Base-by-base conservation (phyloP, 2,113 vertebrate genomes). In the Istiophorus platypterus region DNA sequence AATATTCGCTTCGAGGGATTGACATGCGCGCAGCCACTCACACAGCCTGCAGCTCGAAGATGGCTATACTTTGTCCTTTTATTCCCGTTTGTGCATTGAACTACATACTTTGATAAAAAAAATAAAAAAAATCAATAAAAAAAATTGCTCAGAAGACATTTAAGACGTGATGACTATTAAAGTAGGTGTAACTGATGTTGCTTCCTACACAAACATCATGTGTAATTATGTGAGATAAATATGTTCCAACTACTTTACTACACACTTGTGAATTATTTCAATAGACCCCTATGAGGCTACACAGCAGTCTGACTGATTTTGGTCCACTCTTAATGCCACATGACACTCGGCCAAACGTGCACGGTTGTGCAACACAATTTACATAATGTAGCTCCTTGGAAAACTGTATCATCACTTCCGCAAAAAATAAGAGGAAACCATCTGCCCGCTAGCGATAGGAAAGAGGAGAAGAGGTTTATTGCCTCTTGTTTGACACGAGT, bases 331-430 rank as follows among this genome's bases (percentile, higher is more conserved):
- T 34, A 54, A 61, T 71, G 66, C 47, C 78, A 80, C 79, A 80
- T 75, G 78, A 85, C 85, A 83, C 73, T 72, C 42, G 18, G 47
- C 1, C 39, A 49, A 37, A 67, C 39, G 41, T 73, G 20, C 7
- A 20, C 74, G 54, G 73, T 78, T 81, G 85, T 88, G 88, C 82
- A 88, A 85, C 15, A 42, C 34, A 47, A 77, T 90, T 88, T 88
- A 65, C 75, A 90, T 80, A 89, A 86, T 85, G 45, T 67, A 14
- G 57, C 59, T 87, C 41, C 52, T 57, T 81, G 86, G 86, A 87
- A 89, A 89, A 84, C n/a, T n/a, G n/a, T 65, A 88, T 84, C 52
- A 89, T 69, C 78, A 92, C 88, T 93, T 93, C 91, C 89, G 84
- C 78, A 85, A 73, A 88, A 88, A 86, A 88, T 67, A 76, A 72